Base-by-base conservation (phyloP, 2,888 invertebrate species). In the Acanthosepion esculentum region DNA sequence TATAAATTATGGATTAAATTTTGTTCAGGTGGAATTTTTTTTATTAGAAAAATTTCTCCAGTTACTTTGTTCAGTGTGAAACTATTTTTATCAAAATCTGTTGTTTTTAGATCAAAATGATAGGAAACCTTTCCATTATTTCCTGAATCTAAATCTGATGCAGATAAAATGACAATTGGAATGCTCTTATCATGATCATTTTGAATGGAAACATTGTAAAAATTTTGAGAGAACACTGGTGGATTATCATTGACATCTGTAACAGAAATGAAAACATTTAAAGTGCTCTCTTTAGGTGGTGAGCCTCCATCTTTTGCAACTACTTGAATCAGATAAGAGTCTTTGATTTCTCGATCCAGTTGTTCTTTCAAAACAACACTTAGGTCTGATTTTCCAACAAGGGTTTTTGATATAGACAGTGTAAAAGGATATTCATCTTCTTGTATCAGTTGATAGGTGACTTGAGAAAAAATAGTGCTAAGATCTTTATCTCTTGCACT, bases 321-420 rank as follows among this genome's bases (percentile, higher is more conserved):
- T 15, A 78, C 78, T 78, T 78, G 78, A 78, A 78, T 78, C 33
- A 78, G 12, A 15, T 78, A 78, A 78, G 78, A 78, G 33, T 78
- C 29, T 41, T 59, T 33, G 12, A 33, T 53, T 95, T 95, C 78
- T 48, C 94, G 48, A 94, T 95, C 94, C 48, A 95, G 55, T 50
- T 50, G 55, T 48, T 94, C 33, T 48, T 48, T 78, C 48, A 78
- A 41, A 7, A 64, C 48, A 48, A 94, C 48, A 94, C 64, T 78
- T 8, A 94, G 64, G 15, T 94, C 59, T 33, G 94, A 48, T 55
- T 33, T 78, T 33, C 94, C 94, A 33, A 48, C 23, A 29, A 59
- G 48, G 1, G 64, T 94, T 33, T 94, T 18, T n/a, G 78, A 78
- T n/a, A 78, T 15, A n/a, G 78, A 78, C n/a, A 78, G 78, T 78